Conservation (phyloP, 2,113 vertebrate species). For the Deroptyus accipitrinus region DNA sequence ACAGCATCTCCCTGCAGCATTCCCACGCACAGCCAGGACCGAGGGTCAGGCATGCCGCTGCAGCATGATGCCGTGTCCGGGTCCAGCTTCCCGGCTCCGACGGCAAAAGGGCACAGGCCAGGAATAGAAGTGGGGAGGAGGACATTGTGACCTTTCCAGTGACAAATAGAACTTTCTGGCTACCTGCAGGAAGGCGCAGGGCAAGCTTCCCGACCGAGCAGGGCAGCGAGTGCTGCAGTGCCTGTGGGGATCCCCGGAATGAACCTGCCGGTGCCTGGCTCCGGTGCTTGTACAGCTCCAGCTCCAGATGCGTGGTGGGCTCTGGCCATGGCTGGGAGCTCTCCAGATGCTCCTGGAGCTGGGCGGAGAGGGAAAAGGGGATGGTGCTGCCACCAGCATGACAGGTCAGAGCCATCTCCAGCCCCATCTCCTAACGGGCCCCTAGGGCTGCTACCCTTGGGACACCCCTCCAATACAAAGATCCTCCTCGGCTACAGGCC, state of each 20-base stretch:
- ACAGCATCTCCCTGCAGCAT: not conserved
- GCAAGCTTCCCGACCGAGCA: not conserved
- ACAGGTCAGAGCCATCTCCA: not conserved
- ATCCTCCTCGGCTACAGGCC: fast-evolving
- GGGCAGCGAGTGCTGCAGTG: not conserved
- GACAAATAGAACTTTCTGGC: slow-evolving; percentile 30
- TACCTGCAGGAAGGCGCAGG: slow-evolving; percentile 28
- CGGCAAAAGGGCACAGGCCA: slow-evolving; percentile 43
- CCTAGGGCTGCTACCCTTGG: not conserved
- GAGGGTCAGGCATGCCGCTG: not conserved
- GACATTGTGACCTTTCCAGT: slow-evolving; percentile 57
- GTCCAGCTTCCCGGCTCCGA: not conserved
- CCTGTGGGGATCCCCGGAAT: not conserved
- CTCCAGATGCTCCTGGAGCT: not conserved
- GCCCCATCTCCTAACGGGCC: not conserved
- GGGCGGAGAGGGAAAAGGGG: not conserved
- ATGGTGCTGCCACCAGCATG: not conserved
- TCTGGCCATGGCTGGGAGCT: fast-evolving
- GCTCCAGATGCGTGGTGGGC: fast-evolving
- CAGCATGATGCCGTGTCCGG: not conserved
- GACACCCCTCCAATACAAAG: not conserved
- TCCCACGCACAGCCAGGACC: not conserved
- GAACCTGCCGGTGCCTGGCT: not conserved
- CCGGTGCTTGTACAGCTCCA: fast-evolving
- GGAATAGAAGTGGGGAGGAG: slow-evolving; percentile 38